A percentile compares a stretch with the other conserved stretches of the same genome.
These are phyloP conservation scores for Poecilobothrus nobilitatus DNA, from an alignment of 2,888 invertebrate species.

Conservation along the genomic window DNA sequence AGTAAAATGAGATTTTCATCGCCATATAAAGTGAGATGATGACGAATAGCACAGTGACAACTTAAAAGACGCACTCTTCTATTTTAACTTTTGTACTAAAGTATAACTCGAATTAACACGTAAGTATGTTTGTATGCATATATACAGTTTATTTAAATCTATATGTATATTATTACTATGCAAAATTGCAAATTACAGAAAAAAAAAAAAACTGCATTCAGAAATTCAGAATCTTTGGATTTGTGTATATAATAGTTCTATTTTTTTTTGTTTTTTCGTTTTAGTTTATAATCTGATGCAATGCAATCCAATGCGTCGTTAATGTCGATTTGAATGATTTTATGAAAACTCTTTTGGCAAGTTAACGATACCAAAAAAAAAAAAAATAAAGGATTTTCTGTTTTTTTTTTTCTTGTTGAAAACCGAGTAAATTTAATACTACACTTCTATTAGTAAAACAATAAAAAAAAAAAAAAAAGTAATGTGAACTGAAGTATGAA, in stretches of 20 bases:
- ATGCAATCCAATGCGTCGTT: neutral
- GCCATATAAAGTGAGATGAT: conserved; percentile 4
- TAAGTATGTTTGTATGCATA: no score
- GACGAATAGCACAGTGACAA: neutral
- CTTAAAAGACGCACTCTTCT: neutral
- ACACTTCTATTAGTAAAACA: no score
- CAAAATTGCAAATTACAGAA: neutral
- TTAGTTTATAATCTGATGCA: no score
- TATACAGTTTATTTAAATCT: neutral
- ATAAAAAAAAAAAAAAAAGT: no score
- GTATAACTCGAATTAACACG: no score
- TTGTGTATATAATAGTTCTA: no score
- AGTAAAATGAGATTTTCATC: neutral
- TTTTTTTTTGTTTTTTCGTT: no score
- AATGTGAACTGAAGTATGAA: neutral
- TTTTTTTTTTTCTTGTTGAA: no score
- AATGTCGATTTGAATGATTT: conserved; percentile 6
- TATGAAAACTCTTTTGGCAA: neutral
- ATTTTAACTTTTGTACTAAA: neutral
- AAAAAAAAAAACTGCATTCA: no score
- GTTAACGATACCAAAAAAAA: neutral
- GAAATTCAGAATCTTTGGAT: no score
- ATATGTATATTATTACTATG: no score
- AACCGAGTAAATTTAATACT: no score
- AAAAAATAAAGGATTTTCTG: neutral